A percentile compares a stretch with the other conserved stretches of the same genome.
Evolutionary conservation across 2,797 vertebrate genomes (phyloP).

Genomic region (Monodelphis domestica): DNA sequence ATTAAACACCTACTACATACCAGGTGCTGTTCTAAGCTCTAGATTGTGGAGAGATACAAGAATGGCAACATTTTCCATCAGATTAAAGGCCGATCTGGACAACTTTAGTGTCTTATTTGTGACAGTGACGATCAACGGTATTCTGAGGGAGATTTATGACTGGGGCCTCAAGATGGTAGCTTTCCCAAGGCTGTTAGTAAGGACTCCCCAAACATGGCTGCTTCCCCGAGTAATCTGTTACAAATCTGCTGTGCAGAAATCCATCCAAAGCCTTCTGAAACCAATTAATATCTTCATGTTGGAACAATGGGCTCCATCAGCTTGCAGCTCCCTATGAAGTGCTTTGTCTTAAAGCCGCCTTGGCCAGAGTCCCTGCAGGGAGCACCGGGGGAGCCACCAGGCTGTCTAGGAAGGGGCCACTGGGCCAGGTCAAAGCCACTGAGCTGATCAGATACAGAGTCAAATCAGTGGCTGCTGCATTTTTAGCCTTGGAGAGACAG

Average conservation of each 20-base stretch:
- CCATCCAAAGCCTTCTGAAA: neutral
- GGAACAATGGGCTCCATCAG: neutral
- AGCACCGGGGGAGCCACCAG: neutral
- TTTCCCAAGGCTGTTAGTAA: too few relatives aligned
- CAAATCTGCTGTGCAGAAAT: neutral
- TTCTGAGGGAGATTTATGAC: neutral
- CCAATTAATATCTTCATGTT: neutral
- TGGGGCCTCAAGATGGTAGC: neutral
- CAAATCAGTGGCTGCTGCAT: neutral
- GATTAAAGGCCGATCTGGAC: neutral
- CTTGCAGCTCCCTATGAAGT: neutral
- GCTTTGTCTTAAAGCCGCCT: neutral
- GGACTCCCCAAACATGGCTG: neutral
- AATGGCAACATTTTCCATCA: neutral
- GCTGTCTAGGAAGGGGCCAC: neutral
- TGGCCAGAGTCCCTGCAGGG: neutral
- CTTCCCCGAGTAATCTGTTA: neutral
- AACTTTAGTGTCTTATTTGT: neutral
- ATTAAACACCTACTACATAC: too few relatives aligned
- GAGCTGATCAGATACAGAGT: neutral
- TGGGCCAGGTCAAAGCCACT: neutral
- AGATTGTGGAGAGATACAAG: neutral
- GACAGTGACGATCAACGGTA: neutral
- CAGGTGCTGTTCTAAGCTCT: neutral
- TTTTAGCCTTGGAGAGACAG: neutral